phyloP scores from a whole-genome alignment of 2,888 invertebrate species.

The Quadriops clusia region DNA sequence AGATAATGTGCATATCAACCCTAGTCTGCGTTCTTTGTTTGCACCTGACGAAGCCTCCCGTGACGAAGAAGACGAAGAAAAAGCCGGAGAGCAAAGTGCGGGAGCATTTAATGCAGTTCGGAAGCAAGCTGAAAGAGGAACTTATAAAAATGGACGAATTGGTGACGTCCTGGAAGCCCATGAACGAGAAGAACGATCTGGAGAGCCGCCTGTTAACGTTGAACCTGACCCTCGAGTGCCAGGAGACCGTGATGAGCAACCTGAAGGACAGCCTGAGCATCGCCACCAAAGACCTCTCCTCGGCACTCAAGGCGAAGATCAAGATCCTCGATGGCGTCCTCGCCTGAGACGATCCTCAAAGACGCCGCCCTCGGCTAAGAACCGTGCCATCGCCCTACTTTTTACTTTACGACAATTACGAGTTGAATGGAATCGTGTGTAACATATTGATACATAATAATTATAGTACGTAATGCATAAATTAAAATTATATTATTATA shows the following conservation, averaged over 20 bases:
- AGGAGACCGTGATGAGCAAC: constrained; percentile 13
- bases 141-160: constrained; percentile 35
- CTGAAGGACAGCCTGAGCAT: constrained; percentile 40
- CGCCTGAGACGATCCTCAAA: no score
- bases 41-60: constrained; percentile 40
- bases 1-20: constrained; percentile 47
- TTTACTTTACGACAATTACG: no score
- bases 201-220: constrained; percentile 36
- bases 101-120: constrained; percentile 28
- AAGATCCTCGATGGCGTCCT: constrained; percentile 34
- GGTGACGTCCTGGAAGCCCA: constrained; percentile 38
- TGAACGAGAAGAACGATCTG: constrained; percentile 30
- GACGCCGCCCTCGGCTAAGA: no score
- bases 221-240: constrained; percentile 32
- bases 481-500: no score
- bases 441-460: no score
- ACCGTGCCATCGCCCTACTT: no score
- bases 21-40: constrained; percentile 45
- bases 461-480: no score
- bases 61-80: constrained; percentile 46
- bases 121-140: constrained; percentile 24
- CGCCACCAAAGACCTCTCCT: constrained; percentile 41
- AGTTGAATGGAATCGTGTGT: no score
- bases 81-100: constrained; percentile 40
- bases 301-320: constrained; percentile 43